Evolutionary conservation across 2,888 invertebrate species (phyloP), one percentile per base, ranked within the genome.

Genomic region (Ischnus inquisitorius): DNA sequence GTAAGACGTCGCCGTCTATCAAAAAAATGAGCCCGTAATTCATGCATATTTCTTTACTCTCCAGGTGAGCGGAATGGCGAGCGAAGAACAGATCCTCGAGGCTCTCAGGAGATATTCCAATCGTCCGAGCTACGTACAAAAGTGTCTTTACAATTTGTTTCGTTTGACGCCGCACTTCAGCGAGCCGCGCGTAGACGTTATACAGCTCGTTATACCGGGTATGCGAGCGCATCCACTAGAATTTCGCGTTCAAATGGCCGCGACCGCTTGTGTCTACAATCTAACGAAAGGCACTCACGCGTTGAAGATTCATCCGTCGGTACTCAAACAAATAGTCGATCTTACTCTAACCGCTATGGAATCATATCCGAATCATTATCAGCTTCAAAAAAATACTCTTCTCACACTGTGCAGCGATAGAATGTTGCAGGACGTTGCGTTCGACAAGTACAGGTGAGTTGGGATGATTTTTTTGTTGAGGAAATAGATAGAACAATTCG

Each of bases 201-300:
- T 96, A 75, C 94, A 95, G 91, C 94, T 96, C 75, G 94, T 95
- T 5, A 89, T 95, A 77, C 94, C 94, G 5, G 94, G 94, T 46
- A 95, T 95, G 94, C 91, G 92, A 86, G 92, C 92, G 22, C 95
- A 95, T 91, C 94, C 94, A 4, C 93, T 94, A 64, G 94, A 94
- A 86, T 95, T 96, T 86, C 95, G 95, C 16, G 96, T 97, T 22
- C 96, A 96, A 93, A 96, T 97, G 95, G 96, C 96, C 14, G 96
- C 96, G 14, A 97, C 97, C 2, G 97, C 97, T 19, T 97, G 96
- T 90, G 94, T 97, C 22, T 97, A 97, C 91, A 97, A 96, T 93
- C 94, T 97, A 72, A 96, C 96, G 0, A 95, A 96, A 88, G 95
- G 95, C 22, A 96, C 96, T 87, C 91, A 96, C 8, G 95, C 96